phyloP scores from a whole-genome alignment of 2,888 invertebrate species.

The Eristalinus sepulchralis region DNA sequence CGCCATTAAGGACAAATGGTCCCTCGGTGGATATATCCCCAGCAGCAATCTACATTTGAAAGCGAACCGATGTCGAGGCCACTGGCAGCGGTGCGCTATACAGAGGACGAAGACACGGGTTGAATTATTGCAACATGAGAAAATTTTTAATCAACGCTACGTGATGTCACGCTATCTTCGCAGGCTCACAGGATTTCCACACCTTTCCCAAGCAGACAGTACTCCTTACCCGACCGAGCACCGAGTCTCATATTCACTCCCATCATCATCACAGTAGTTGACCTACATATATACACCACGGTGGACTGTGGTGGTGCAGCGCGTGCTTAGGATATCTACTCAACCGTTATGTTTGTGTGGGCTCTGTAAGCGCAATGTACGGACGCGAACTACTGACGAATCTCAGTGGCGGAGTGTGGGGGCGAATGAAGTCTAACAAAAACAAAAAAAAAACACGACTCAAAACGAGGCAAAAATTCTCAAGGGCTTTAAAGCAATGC shows the following conservation, averaged over 20 bases:
- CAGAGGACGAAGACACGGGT: slow-evolving; percentile 44
- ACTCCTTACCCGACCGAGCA: slow-evolving; percentile 48
- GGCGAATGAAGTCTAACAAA: not conserved
- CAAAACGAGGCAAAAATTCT: slow-evolving; percentile 29
- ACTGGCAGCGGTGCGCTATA: slow-evolving; percentile 28
- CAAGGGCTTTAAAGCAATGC: slow-evolving; percentile 55
- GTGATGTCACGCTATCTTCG: slow-evolving; percentile 71
- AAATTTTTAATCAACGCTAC: slow-evolving; percentile 69
- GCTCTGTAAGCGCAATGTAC: slow-evolving; percentile 33
- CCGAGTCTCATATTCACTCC: slow-evolving; percentile 57
- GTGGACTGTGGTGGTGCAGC: not conserved
- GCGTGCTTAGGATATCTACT: not conserved
- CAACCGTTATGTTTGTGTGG: slow-evolving; percentile 28
- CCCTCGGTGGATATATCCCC: slow-evolving; percentile 23
- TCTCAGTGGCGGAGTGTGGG: not conserved
- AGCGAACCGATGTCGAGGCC: slow-evolving; percentile 33
- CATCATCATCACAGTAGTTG: slow-evolving; percentile 56
- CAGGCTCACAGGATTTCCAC: slow-evolving; percentile 65
- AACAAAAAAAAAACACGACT: not conserved
- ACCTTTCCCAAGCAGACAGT: slow-evolving; percentile 59
- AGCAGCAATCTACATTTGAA: slow-evolving; percentile 36
- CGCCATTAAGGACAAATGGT: slow-evolving; percentile 46
- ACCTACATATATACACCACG: slow-evolving; percentile 25
- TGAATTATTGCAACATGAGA: slow-evolving; percentile 68
- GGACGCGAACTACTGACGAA: slow-evolving; percentile 39